Conservation (phyloP, 1,140 invertebrate genomes). For the Cotesia vestalis region DNA sequence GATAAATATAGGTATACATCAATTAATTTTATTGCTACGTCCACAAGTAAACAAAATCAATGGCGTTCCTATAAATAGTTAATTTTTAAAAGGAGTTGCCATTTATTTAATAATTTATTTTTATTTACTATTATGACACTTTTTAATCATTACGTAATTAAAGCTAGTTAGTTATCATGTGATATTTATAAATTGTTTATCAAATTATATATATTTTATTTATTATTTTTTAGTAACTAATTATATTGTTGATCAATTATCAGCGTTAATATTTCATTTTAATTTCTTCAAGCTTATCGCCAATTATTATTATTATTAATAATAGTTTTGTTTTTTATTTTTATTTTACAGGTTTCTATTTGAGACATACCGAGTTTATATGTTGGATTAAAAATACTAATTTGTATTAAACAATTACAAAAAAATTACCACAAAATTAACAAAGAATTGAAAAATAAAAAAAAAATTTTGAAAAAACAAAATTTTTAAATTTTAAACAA, state of each 20-base stretch:
- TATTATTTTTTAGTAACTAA: neutral
- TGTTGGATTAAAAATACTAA: no score
- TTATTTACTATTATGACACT: neutral
- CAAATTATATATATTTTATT: neutral
- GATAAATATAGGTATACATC: no score
- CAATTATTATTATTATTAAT: no score
- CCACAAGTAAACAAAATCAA: constrained; percentile 22
- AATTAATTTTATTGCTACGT: neutral
- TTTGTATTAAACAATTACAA: no score
- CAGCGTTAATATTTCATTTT: neutral
- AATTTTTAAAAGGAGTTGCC: neutral
- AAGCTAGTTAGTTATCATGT: no score
- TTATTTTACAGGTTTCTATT: neutral
- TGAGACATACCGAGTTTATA: no score
- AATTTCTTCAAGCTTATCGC: no score
- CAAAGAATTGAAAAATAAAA: no score
- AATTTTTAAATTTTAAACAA: neutral
- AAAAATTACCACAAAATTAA: no score
- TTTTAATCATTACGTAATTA: neutral
- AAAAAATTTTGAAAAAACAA: no score
- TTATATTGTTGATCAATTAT: neutral
- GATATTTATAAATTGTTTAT: neutral
- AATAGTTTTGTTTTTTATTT: neutral
- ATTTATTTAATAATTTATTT: neutral
- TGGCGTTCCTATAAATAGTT: constrained; percentile 10